These are phyloP conservation scores for Pycnomerus fuliginosus DNA, from an alignment of 2,888 invertebrate genomes.

Conservation along the genomic window DNA sequence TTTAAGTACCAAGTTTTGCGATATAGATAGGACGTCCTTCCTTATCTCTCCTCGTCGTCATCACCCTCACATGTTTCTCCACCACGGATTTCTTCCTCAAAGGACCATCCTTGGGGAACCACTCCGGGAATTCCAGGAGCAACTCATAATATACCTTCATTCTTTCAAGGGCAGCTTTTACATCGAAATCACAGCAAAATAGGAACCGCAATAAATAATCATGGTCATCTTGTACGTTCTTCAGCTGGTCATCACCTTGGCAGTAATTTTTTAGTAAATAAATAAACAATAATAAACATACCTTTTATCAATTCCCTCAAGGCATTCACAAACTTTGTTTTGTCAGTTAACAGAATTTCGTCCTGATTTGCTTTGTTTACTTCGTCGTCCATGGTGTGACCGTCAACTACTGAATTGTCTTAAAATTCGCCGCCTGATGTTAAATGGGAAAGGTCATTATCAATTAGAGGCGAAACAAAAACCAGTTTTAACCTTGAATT, in stretches of 20 bases:
- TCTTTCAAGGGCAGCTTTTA: conserved; percentile 46
- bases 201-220: conserved; percentile 45
- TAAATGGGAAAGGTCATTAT: too few species aligned
- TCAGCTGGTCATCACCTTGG: conserved; percentile 36
- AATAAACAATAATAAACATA: too few species aligned
- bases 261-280: too few species aligned
- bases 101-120: conserved; percentile 43
- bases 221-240: conserved; percentile 43
- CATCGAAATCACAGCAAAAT: conserved; percentile 42
- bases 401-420: too few species aligned
- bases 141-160: conserved; percentile 44
- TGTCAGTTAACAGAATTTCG: too few species aligned
- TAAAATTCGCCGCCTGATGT: too few species aligned
- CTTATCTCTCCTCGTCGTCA: conserved; percentile 43
- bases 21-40: conserved; percentile 48
- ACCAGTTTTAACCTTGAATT: too few species aligned
- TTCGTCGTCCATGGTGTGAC: too few species aligned
- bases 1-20: conserved; percentile 44
- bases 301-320: conserved; percentile 1
- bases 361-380: too few species aligned
- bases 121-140: conserved; percentile 43
- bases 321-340: too few species aligned
- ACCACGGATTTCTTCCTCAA: conserved; percentile 38
- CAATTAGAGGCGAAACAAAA: too few species aligned
- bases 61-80: conserved; percentile 42